Percentiles rank a stretch among this genome's conserved stretches.
phyloP scores from a whole-genome alignment of 2,888 invertebrate genomes.

The Myopa testacea region DNA sequence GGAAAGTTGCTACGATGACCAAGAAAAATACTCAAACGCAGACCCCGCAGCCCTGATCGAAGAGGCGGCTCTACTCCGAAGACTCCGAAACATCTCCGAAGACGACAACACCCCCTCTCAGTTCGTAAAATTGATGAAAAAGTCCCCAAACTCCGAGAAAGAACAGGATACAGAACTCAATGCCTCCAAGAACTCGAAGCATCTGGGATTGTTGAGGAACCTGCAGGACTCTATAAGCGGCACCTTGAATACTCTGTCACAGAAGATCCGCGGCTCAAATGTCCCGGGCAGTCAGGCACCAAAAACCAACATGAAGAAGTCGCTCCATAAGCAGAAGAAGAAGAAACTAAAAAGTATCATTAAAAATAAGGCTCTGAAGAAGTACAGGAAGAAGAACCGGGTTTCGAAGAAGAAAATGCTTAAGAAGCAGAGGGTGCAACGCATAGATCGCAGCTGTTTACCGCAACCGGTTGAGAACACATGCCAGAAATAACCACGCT shows the following conservation, averaged over 20 bases:
- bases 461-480: too few relatives aligned
- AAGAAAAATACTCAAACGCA: background rate
- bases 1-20: background rate
- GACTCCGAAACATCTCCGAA: background rate
- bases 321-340: background rate
- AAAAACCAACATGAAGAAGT: background rate
- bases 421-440: too few relatives aligned
- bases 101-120: background rate
- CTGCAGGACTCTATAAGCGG: conserved; percentile 4
- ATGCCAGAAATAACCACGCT: too few relatives aligned
- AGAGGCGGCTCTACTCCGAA: background rate
- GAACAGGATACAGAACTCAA: background rate
- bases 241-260: background rate
- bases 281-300: background rate
- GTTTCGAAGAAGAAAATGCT: too few relatives aligned
- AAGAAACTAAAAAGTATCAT: background rate
- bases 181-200: background rate
- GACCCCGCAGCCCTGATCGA: background rate
- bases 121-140: background rate
- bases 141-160: background rate
- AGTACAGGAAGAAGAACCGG: background rate
- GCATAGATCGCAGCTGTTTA: too few relatives aligned
- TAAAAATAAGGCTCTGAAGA: background rate
- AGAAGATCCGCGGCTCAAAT: background rate
- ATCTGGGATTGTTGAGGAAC: background rate